Evolutionary conservation across 2,888 invertebrate genomes (phyloP).

Genomic region (Ceramica pisi): DNA sequence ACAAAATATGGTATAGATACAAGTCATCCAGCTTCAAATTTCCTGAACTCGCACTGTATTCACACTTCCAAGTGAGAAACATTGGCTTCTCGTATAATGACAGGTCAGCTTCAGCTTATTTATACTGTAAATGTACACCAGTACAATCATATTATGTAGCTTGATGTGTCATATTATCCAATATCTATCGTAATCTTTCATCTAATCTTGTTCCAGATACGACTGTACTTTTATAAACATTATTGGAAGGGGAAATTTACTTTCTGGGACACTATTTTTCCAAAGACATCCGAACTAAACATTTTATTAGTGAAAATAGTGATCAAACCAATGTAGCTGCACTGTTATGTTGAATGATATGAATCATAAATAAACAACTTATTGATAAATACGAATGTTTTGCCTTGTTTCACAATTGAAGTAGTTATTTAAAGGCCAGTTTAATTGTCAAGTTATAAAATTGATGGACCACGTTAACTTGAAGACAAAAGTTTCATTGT

Average conservation of each 20-base stretch:
- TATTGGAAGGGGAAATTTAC: background rate
- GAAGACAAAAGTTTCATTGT: conserved; percentile 10
- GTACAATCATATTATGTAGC: too few relatives aligned
- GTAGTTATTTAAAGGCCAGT: conserved; percentile 14
- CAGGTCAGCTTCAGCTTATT: too few relatives aligned
- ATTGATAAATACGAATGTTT: background rate
- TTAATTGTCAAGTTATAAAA: background rate
- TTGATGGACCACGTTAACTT: conserved; percentile 4
- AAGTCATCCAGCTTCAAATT: background rate
- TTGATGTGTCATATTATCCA: background rate
- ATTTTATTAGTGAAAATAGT: background rate
- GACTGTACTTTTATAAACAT: background rate
- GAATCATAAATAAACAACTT: conserved; percentile 3
- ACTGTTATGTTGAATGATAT: conserved; percentile 7
- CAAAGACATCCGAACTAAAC: background rate
- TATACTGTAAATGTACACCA: background rate
- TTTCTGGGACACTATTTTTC: background rate
- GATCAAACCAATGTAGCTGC: background rate
- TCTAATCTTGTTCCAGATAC: conserved; percentile 16
- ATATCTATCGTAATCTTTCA: conserved; percentile 10
- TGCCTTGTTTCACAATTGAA: conserved; percentile 11
- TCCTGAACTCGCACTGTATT: background rate
- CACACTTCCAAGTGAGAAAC: too few relatives aligned
- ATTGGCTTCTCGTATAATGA: too few relatives aligned
- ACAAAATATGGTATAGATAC: background rate